Percentiles rank a stretch among this genome's conserved stretches.
These are phyloP conservation scores for Aspidiotus rigidus DNA, from an alignment of 2,888 invertebrate species.

Conservation along the genomic window DNA sequence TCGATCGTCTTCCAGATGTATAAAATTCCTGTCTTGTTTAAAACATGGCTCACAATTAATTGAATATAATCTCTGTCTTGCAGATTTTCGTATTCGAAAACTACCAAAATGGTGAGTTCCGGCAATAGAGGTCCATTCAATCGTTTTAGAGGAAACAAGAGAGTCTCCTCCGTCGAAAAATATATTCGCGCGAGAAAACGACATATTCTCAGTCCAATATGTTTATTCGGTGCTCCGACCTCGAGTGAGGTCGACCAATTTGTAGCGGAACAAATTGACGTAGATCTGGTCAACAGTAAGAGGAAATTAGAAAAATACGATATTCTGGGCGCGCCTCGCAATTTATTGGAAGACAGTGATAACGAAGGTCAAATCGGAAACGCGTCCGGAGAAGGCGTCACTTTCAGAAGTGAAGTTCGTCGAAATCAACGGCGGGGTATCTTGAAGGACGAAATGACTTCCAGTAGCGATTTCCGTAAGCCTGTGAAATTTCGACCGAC, in stretches of 20 bases:
- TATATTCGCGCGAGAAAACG: constrained; percentile 23
- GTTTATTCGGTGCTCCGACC: constrained; percentile 20
- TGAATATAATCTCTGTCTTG: no score
- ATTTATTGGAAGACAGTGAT: background rate
- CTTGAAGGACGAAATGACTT: background rate
- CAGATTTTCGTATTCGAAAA: background rate
- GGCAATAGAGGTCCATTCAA: background rate
- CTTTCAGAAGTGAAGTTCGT: no score
- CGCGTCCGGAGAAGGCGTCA: no score
- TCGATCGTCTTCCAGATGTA: no score
- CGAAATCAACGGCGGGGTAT: background rate
- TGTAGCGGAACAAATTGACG: background rate
- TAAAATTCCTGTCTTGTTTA: no score
- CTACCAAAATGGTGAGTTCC: constrained; percentile 17
- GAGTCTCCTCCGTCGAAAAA: constrained; percentile 13
- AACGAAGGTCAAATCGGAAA: no score
- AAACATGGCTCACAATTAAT: no score
- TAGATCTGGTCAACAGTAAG: background rate
- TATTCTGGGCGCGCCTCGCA: background rate
- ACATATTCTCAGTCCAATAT: background rate
- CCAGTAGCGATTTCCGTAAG: background rate
- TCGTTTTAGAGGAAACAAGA: constrained; percentile 17
- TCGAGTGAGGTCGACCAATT: constrained; percentile 7
- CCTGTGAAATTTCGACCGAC: background rate
- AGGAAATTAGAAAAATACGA: background rate